These are phyloP conservation scores for Trachelus troglodyta DNA, from an alignment of 2,888 invertebrate species.

Conservation along the genomic window DNA sequence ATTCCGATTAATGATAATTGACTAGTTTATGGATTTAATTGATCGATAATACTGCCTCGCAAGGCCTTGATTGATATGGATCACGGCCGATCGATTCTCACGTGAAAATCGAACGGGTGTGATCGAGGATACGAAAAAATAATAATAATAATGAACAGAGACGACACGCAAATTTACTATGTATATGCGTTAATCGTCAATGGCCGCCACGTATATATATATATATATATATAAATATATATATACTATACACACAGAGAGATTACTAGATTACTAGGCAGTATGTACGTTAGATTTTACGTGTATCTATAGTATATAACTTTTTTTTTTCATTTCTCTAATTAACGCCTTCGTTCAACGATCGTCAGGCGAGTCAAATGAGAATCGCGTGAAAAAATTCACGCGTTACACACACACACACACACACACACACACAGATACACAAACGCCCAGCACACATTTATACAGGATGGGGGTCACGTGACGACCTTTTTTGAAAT, in stretches of 20 bases:
- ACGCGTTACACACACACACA: too few species aligned
- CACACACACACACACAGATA: too few species aligned
- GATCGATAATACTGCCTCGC: conserved; percentile 59
- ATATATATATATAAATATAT: too few species aligned
- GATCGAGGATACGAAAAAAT: too few species aligned
- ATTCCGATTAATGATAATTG: conserved; percentile 29
- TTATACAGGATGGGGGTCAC: too few species aligned
- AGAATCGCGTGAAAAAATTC: too few species aligned
- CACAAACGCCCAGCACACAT: too few species aligned
- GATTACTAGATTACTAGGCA: conserved; percentile 60
- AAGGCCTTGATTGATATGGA: conserved; percentile 60
- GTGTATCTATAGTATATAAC: neutral
- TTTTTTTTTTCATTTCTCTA: conserved; percentile 13
- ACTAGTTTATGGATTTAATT: conserved; percentile 38
- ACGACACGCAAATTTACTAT: too few species aligned
- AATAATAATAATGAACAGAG: too few species aligned
- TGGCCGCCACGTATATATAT: conserved; percentile 48
- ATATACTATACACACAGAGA: conserved; percentile 33
- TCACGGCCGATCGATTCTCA: conserved; percentile 36
- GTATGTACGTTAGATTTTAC: conserved; percentile 24
- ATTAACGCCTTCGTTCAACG: conserved; percentile 6
- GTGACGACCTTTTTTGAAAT: neutral
- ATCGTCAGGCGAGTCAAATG: neutral
- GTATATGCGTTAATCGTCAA: conserved; percentile 16
- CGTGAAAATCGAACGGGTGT: too few species aligned